A percentile compares a stretch with the other conserved stretches of the same genome.
Conservation (phyloP, 2,888 invertebrate genomes). For the Rotaria sp. region DNA sequence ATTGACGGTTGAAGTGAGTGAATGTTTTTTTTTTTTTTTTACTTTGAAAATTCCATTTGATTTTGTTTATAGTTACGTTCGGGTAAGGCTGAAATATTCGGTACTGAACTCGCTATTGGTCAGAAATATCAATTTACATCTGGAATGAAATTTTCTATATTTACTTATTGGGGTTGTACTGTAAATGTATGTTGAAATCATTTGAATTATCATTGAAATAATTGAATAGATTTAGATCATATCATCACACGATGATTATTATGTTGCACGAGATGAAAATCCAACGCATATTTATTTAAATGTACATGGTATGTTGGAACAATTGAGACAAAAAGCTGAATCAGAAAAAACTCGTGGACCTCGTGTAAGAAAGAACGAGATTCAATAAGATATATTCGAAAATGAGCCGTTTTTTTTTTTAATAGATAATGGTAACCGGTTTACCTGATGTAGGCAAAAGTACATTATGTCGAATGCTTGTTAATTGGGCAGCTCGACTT, state of each 20-base stretch:
- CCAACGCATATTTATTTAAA: constrained; percentile 92
- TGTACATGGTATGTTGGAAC: constrained; percentile 86
- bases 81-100: constrained; percentile 40
- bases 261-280: constrained; percentile 63
- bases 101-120: constrained; percentile 36
- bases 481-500: constrained; percentile 89
- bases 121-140: constrained; percentile 35
- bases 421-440: constrained; percentile 4
- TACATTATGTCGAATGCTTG: constrained; percentile 74
- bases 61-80: constrained; percentile 27
- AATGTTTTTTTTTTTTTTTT: not conserved
- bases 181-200: not conserved
- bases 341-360: constrained; percentile 58
- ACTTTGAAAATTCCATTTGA: not conserved
- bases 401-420: not conserved
- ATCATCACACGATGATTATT: constrained; percentile 32
- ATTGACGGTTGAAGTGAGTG: constrained; percentile 6
- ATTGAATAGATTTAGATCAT: not conserved
- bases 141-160: constrained; percentile 39
- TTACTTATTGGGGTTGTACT: constrained; percentile 37
- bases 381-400: no score
- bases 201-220: not conserved
- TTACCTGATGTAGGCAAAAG: constrained; percentile 56
- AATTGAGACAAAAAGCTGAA: constrained; percentile 74
- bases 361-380: constrained; percentile 53